Base-by-base conservation (phyloP, 1,140 invertebrate genomes). In the Drosophila willistoni region DNA sequence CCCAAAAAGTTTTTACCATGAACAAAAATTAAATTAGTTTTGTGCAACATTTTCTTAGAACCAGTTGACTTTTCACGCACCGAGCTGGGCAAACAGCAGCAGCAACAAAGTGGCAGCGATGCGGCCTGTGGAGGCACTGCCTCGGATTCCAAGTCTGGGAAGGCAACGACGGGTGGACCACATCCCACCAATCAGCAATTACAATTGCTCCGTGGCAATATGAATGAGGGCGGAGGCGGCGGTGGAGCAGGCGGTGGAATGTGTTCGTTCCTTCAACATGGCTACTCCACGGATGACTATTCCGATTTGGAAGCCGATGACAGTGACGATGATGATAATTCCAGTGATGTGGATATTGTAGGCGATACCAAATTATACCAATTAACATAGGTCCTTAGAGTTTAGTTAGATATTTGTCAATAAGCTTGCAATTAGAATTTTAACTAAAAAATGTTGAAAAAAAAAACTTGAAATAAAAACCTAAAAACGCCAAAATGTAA, bases 31-130 rank as follows among this genome's bases (percentile, higher is more conserved):
- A 84, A 87, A 87, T 87, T 89, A 89, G 78, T 79, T 79, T 77
- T 29, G 60, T 73, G 63, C 71, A 51, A 56, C 34, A 90, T 73
- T 72, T 63, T 71, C 54, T 9, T 77, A 92, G 91, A 92, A 77
- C 91, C 91, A 61, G 91, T 92, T 90, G 91, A 92, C 91, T 92
- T 92, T 76, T 92, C 91, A 79, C 91, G 91, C 81, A 73, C 78
- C 13, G 91, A 91, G 13, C 56, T 64, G 41, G 74, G 80, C 51
- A 62, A 56, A 57, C 78, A 91, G 34, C 81, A 85, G 64, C 44
- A 91, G 34, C 80, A 85, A 61, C 44, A 51, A 22, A 19, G 7
- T 22, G 79, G 70, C 19, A 61, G 44, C 47, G 82, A 87, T 7
- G 63, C 64, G 51, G 42, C 55, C 39, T 42, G 63, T 12, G 7